Evolutionary conservation across 2,797 vertebrate genomes (phyloP), one percentile per base, ranked within the genome.

Genomic region (Girardinus metallicus): DNA sequence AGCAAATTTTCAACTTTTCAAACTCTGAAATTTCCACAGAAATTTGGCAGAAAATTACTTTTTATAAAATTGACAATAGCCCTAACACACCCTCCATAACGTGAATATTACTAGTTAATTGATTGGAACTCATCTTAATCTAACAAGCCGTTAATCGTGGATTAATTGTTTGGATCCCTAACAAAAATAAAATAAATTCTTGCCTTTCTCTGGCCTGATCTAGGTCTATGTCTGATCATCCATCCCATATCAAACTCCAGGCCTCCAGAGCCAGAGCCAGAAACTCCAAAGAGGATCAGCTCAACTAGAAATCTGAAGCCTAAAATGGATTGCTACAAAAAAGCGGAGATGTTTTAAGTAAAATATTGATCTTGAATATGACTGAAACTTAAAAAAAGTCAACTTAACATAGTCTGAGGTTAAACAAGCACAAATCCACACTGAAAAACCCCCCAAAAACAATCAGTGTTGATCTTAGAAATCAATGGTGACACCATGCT

Each of bases 401-500:
- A 8, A 44, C 29, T 66, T 66, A 39, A 66, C 0, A 0, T 23
- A 26, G 36, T 41, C 10, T 9, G 26, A 43, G n/a, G 39, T 68
- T 68, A 41, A 36, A 68, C 21, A 41, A 36, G 21, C 39, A n/a
- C 23, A 70, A 21, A 43, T 41, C 41, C 41, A 29, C 26, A 46
- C 41, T 44, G 41, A 44, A 43, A 21, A 7, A 15, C n/a, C n/a
- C n/a, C n/a, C n/a, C n/a, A n/a, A 34, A 66, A 68, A 68, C 64
- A 44, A 41, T 29, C 41, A 6, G 15, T 72, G 68, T 72, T 72
- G 68, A 72, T 72, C 15, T 72, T 46, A 72, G 43, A 72, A 72
- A 72, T 72, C 43, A 72, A 72, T 72, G n/a, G 68, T 29, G 43
- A 72, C 68, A 46, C 41, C 68, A 46, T 72, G 68, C 43, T 72